Conservation (phyloP, 2,797 vertebrate species). For the Anguilla anguilla region DNA sequence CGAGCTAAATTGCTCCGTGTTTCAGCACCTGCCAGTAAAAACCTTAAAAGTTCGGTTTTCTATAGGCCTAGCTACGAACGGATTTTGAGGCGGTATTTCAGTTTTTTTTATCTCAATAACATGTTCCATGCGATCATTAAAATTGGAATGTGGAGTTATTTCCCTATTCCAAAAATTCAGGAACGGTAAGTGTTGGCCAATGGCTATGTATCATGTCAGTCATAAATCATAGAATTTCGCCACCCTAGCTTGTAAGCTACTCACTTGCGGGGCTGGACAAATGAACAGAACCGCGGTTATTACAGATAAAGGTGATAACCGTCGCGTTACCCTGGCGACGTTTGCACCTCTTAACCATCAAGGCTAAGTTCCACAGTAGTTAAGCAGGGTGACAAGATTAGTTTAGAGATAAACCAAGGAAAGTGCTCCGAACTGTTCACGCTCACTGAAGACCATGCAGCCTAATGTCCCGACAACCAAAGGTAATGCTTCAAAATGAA, state of each 20-base stretch:
- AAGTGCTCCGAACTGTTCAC: background rate
- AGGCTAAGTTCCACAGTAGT: background rate
- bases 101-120: background rate
- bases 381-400: background rate
- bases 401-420: background rate
- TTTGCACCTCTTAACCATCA: background rate
- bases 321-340: background rate
- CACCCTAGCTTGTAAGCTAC: background rate
- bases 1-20: background rate
- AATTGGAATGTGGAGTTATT: background rate
- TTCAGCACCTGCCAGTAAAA: background rate
- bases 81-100: too few relatives aligned
- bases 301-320: background rate
- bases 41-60: background rate
- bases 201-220: background rate
- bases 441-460: background rate
- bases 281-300: background rate
- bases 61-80: background rate
- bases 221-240: background rate
- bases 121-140: background rate
- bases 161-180: background rate
- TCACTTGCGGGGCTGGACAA: background rate
- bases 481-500: background rate
- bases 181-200: background rate
- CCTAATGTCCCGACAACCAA: background rate